Percentiles rank a stretch among this genome's conserved stretches.
phyloP scores from a whole-genome alignment of 30 jellyfish, hydroid and myxozoan species.

The Aurelia aurita region DNA sequence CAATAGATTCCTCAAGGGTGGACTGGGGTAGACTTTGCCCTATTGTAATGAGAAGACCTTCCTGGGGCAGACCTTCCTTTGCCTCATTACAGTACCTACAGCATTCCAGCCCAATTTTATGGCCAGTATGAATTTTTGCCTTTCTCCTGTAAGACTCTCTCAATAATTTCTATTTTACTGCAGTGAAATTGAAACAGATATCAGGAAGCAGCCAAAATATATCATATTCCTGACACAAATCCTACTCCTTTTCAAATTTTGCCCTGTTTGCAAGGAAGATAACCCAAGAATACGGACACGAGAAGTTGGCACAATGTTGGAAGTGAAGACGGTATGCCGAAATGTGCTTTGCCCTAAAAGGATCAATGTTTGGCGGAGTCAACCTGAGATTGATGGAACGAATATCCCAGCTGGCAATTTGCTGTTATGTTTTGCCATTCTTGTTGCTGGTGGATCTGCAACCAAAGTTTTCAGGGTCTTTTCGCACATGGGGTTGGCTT shows the following conservation, averaged over 20 bases:
- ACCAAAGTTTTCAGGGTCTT: conserved; percentile 11
- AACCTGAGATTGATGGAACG: conserved; percentile 38
- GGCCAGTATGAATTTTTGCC: neutral
- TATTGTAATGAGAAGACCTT: no score
- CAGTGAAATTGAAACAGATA: conserved; percentile 24
- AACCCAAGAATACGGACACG: conserved; percentile 16
- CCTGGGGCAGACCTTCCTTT: no score
- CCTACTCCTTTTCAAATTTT: conserved; percentile 31
- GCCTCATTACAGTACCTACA: no score
- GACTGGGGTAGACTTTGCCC: no score
- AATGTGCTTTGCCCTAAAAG: conserved; percentile 29
- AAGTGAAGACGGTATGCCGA: conserved; percentile 14
- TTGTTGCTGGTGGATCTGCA: conserved; percentile 44
- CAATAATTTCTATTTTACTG: neutral
- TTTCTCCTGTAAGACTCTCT: neutral
- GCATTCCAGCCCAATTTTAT: neutral
- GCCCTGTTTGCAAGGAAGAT: conserved; percentile 47
- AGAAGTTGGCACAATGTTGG: conserved; percentile 16
- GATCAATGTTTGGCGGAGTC: conserved; percentile 37
- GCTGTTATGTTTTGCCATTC: conserved; percentile 11
- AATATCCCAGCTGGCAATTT: conserved; percentile 47
- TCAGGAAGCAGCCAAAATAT: conserved; percentile 29
- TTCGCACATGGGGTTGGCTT: conserved; percentile 22
- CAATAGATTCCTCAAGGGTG: no score
- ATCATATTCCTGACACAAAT: conserved; percentile 27